Base-by-base conservation (phyloP, 2,797 vertebrate species). In the Nothura maculosa region DNA sequence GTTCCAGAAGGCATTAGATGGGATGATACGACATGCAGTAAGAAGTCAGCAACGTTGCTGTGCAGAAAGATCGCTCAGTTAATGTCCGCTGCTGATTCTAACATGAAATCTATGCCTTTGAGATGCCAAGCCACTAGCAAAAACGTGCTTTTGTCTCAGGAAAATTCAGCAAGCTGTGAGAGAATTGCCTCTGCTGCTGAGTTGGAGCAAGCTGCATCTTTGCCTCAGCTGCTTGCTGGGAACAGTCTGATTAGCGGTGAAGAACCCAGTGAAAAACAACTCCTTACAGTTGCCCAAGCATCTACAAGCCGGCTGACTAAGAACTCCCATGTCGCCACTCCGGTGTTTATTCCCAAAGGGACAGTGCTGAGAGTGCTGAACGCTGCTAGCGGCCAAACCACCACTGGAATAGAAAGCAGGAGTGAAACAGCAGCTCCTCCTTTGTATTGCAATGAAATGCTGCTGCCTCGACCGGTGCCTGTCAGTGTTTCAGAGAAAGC, bases 331-430 rank as follows among this genome's bases (percentile, higher is more conserved):
- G 93, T 93, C 52, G 92, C 97, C 40, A 60, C 96, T 27, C 98
- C 98, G 15, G 85, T 97, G 28, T 96, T 98, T 81, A 98, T 98
- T 83, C 98, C 98, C 28, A 97, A 97, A 96, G 98, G 98, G 52
- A 97, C 98, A 13, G 96, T 98, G 88, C 70, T 98, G 82, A 97
- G 97, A 81, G 98, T 98, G 28, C 90, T 98, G 36, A 98, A 97
- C 58, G 89, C 96, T 61, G 94, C 96, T 11, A 70, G 78, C 25
- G 87, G 62, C 80, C 83, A 96, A 45, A 93, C 89, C 7, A 78
- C 96, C 4, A 75, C 27, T 3, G 79, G 96, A 45, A 61, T 89
- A 36, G 96, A 95, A 45, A 93, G 86, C 3, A 70, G 69, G 2
- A 76, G 85, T 8, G 95, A 97, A 80, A 55, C 78, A 0, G 94